phyloP scores from a whole-genome alignment of 2,888 invertebrate species.

The Napeogenes inachia region DNA sequence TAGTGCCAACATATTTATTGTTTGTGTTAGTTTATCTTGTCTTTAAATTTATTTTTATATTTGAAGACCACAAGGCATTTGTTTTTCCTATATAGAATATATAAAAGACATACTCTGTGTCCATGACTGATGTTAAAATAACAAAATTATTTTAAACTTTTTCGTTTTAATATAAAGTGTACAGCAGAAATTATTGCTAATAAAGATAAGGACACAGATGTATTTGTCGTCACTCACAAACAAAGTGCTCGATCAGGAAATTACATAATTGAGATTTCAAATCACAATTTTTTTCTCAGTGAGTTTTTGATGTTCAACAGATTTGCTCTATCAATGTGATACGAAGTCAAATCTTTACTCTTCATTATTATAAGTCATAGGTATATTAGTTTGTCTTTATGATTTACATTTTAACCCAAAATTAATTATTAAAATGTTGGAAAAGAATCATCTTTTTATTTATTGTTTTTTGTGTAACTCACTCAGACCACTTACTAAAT shows the following conservation, averaged over 20 bases:
- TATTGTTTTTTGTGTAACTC: not conserved
- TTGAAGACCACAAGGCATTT: conserved; percentile 12
- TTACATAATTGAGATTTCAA: too few species aligned
- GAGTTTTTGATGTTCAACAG: conserved; percentile 3
- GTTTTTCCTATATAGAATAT: not conserved
- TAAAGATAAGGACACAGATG: too few species aligned
- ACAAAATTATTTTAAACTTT: conserved; percentile 9
- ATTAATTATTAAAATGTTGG: conserved; percentile 45
- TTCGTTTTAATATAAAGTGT: too few species aligned
- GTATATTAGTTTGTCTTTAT: conserved; percentile 47
- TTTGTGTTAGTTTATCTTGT: conserved; percentile 12
- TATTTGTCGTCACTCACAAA: too few species aligned
- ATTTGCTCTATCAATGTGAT: conserved; percentile 19
- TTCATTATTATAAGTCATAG: conserved; percentile 43
- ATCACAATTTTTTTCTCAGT: too few species aligned
- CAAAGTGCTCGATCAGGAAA: too few species aligned
- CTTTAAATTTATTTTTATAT: conserved; percentile 6
- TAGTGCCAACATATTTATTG: conserved; percentile 32
- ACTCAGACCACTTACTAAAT: too few species aligned
- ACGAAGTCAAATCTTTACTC: conserved; percentile 25
- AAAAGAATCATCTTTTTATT: not conserved
- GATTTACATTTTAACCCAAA: conserved; percentile 55
- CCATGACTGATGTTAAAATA: conserved; percentile 8
- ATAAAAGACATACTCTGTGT: not conserved
- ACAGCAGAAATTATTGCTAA: too few species aligned